These are phyloP conservation scores for Sigmodon hispidus DNA, from an alignment of 2,113 vertebrate species.

Conservation along the genomic window DNA sequence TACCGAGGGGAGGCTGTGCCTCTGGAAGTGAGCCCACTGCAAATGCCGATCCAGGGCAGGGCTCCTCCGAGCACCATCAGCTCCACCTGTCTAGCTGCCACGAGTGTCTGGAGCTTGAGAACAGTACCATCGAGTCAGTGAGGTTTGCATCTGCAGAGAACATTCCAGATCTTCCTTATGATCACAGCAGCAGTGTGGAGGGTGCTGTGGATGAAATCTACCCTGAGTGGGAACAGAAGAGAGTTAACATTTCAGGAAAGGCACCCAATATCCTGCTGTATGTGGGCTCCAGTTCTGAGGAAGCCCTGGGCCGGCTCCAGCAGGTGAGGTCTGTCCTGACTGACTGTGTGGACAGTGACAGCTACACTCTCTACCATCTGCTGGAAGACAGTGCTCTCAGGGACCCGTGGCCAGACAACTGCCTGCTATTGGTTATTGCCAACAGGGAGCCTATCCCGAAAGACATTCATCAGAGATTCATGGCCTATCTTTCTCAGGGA, in stretches of 20 bases:
- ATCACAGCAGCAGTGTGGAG: conserved; percentile 70
- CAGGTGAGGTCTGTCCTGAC: conserved; percentile 83
- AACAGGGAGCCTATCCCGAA: conserved; percentile 83
- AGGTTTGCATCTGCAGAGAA: conserved; percentile 92
- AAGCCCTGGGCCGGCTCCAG: conserved; percentile 81
- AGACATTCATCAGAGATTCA: conserved; percentile 84
- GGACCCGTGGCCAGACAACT: conserved; percentile 93
- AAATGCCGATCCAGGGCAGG: background rate
- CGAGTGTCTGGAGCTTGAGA: conserved; percentile 95
- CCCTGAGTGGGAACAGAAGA: conserved; percentile 27
- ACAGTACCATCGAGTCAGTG: conserved; percentile 95
- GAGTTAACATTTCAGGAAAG: conserved; percentile 81
- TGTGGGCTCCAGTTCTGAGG: conserved; percentile 80
- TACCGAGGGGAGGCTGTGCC: conserved; percentile 8
- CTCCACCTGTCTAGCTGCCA: conserved; percentile 95
- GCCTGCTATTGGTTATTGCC: conserved; percentile 90
- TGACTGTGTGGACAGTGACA: conserved; percentile 88
- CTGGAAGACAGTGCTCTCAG: conserved; percentile 86
- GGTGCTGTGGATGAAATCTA: background rate
- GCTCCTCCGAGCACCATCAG: conserved; percentile 78
- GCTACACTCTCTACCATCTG: conserved; percentile 91
- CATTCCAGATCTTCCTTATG: conserved; percentile 91
- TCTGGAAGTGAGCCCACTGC: background rate
- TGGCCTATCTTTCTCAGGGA: conserved; percentile 90
- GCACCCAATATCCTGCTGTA: conserved; percentile 94